Evolutionary conservation across 2,797 vertebrate genomes (phyloP), one percentile per base, ranked within the genome.

Genomic region (Arrhamphus sclerolepis): DNA sequence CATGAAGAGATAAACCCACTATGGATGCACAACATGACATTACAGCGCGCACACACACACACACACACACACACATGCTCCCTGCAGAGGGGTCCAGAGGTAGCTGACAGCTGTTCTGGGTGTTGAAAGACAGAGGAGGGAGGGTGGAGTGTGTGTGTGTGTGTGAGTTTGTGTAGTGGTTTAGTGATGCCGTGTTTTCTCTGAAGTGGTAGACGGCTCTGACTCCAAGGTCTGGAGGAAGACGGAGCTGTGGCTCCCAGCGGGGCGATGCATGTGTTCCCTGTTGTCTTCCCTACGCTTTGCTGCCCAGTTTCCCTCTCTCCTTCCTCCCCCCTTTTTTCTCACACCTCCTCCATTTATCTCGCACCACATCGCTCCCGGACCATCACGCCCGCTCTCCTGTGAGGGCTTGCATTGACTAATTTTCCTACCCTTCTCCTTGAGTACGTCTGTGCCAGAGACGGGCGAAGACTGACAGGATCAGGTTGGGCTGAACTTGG

Each of bases 41-140:
- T 73, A 42, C 63, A 55, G 46, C 38, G 24, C 61, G 46, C 2
- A 28, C 17, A 46, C 60, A 46, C 43, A 29, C 57, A 55, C 28
- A 49, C 58, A 18, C 40, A 43, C 31, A 43, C 56, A 20, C 34
- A 26, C 58, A 54, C 46, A 46, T 55, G 18, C n/a, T 11, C 58
- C 54, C 67, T 67, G 56, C 64, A 56, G 52, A 66, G 70, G 75
- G 55, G 56, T 75, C 73, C 72, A 63, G 75, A 66, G 78, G 80
- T 86, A 75, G 52, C 72, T 87, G 85, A 85, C 87, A 85, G 81
- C 82, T 87, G 84, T 81, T 78, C 54, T 67, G 70, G 61, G 64
- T 59, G 70, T 68, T 70, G 60, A 61, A 56, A 69, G 51, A 61
- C 56, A 62, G 62, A 66, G 69, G 70, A 51, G 75, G 60, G 61